Percentiles rank a stretch among this genome's conserved stretches.
phyloP scores from a whole-genome alignment of 23 tunicate genomes.

The Clavelina lepadiformis region DNA sequence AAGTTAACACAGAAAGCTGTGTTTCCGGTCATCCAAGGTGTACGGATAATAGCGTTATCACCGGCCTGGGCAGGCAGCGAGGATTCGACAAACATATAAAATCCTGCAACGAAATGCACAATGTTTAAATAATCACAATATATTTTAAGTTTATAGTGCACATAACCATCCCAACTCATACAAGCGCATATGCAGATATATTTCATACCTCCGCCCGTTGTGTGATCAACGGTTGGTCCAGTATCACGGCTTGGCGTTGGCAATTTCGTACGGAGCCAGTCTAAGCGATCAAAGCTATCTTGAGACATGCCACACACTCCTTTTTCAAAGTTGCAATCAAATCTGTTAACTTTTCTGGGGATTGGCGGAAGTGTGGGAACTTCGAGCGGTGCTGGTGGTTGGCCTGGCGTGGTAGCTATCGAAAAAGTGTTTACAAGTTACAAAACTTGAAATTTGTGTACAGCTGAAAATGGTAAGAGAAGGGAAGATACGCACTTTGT shows the following conservation, averaged over 20 bases:
- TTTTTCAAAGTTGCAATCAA: conserved; percentile 73
- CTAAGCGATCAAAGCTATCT: conserved; percentile 56
- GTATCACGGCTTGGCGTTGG: conserved; percentile 62
- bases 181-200: no score
- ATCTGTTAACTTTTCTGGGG: conserved; percentile 6
- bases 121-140: no score
- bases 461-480: no score
- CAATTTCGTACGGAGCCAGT: conserved; percentile 35
- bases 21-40: conserved; percentile 66
- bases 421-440: background rate
- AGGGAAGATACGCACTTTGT: conserved; percentile 36
- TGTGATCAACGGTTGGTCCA: conserved; percentile 64
- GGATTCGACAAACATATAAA: conserved; percentile 85
- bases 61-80: conserved; percentile 74
- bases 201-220: conserved; percentile 63
- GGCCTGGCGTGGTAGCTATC: conserved; percentile 19
- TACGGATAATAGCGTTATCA: conserved; percentile 82
- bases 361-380: conserved; percentile 66
- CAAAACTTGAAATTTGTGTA: background rate
- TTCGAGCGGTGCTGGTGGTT: conserved; percentile 18
- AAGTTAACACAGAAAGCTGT: conserved; percentile 33
- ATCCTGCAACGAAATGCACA: conserved; percentile 41
- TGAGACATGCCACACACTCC: conserved; percentile 78
- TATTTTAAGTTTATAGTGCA: no score
- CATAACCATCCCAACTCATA: no score